Evolutionary conservation across 2,797 vertebrate species (phyloP), one percentile per base, ranked within the genome.

Genomic region (Cercopithecus mitis): DNA sequence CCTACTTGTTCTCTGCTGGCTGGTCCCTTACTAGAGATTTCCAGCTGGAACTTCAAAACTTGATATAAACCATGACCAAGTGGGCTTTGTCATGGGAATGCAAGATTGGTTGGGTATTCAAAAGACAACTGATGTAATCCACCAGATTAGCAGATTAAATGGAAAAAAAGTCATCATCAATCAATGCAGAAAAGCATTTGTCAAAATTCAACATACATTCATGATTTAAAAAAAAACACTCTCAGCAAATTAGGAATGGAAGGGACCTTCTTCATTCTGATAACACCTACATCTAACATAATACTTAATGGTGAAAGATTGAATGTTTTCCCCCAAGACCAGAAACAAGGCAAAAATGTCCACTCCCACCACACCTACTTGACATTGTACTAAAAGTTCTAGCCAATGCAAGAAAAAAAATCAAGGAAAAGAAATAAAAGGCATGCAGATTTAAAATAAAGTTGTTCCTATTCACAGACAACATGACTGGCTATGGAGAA

Each of bases 361-460:
- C 24, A 55, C 30, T 83, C n/a, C 61, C 22, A 64, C 50, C 4
- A 67, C 1, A 27, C 30, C 12, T 79, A 57, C 27, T 83, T 39
- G 76, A 76, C 33, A 58, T 22, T 70, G 22, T 61, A 39, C 30
- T 58, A 8, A 25, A 95, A 64, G 22, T 83, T 84, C n/a, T 82
- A 73, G 39, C 39, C 55, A 80, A 39, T 11, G 5, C 36, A 83
- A 92, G 58, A 43, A 55, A 95, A 96, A 95, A 75, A 75, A 25
- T n/a, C 20, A 91, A 96, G 27, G 45, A 91, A 75, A 96, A 85
- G 2, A 93, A 87, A 79, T 50, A 30, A 90, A 87, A 93, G 22
- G 12, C 45, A 81, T 30, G n/a, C 20, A 36, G 45, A 75, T 33
- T 67, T 22, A 20, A 90, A 96, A 90, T 92, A 75, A 85, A 95